These are phyloP conservation scores for Drosophila longiperda DNA, from an alignment of 2,888 invertebrate genomes.

Conservation along the genomic window DNA sequence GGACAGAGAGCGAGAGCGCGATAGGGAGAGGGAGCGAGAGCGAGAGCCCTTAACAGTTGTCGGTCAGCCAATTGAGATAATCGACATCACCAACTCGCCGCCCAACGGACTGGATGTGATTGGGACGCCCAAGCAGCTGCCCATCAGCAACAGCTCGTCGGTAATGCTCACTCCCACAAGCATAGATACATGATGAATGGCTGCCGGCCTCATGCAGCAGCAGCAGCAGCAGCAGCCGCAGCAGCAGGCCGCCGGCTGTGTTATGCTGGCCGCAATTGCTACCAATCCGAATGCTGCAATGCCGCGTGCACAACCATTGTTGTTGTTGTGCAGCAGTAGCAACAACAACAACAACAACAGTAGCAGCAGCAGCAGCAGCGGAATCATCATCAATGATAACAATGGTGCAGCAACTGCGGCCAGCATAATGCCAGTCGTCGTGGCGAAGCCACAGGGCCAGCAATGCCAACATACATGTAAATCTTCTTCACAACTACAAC, in stretches of 20 bases:
- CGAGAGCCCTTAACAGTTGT: conserved; percentile 9
- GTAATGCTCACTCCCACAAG: conserved; percentile 83
- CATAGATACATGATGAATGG: conserved; percentile 84
- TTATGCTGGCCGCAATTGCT: conserved; percentile 76
- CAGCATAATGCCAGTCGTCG: conserved; percentile 65
- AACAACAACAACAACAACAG: conserved; percentile 51
- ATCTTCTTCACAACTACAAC: conserved; percentile 76
- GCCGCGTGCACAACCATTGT: conserved; percentile 47
- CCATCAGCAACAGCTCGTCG: conserved; percentile 70
- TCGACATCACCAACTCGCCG: conserved; percentile 77
- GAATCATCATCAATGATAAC: conserved; percentile 20
- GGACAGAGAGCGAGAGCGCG: conserved; percentile 56
- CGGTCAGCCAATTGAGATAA: conserved; percentile 57
- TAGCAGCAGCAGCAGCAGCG: conserved; percentile 47
- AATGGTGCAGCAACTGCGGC: conserved; percentile 66
- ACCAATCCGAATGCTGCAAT: conserved; percentile 47
- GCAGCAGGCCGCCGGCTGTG: conserved; percentile 73
- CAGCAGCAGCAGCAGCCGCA: conserved; percentile 77
- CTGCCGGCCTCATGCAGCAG: conserved; percentile 82
- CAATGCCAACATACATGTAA: conserved; percentile 71
- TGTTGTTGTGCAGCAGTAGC: conserved; percentile 36
- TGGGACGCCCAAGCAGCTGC: conserved; percentile 37
- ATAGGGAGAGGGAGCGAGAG: conserved; percentile 60
- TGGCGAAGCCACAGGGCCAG: conserved; percentile 55
- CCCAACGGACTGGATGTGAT: conserved; percentile 63